Percentiles rank a stretch among this genome's conserved stretches.
phyloP scores from a whole-genome alignment of 1,140 invertebrate species.

The Brachionus plicatilis region DNA sequence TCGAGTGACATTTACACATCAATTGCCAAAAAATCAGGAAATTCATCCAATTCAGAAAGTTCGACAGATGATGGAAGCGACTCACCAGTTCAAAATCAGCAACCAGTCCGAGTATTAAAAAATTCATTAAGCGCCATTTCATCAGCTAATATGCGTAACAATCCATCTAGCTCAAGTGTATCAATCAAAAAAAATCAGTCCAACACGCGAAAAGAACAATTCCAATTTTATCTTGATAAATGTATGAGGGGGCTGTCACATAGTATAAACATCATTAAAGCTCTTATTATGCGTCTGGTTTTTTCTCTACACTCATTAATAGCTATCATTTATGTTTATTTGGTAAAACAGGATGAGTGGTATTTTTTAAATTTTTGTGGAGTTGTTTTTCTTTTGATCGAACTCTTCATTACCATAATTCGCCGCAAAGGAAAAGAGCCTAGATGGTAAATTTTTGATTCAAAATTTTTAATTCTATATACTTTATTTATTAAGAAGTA shows the following conservation, averaged over 20 bases:
- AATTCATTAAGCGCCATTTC: neutral
- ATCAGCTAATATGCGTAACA: neutral
- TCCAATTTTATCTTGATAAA: neutral
- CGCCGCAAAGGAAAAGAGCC: conserved; percentile 44
- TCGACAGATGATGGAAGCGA: neutral
- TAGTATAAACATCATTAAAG: conserved; percentile 45
- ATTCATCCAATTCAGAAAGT: neutral
- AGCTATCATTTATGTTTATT: conserved; percentile 46
- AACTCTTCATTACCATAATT: conserved; percentile 45
- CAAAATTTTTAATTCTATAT: no score
- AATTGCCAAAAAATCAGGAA: neutral
- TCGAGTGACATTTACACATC: neutral
- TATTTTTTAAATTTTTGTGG: conserved; percentile 45
- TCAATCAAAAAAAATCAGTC: neutral
- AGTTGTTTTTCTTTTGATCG: conserved; percentile 44
- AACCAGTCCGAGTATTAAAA: neutral
- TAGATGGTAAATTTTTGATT: conserved; percentile 9
- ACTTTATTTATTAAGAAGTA: no score
- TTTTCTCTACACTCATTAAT: conserved; percentile 46
- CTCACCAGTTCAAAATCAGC: neutral
- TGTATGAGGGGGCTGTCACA: conserved; percentile 19
- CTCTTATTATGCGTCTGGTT: conserved; percentile 44
- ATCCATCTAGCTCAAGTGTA: neutral
- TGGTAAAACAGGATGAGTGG: conserved; percentile 42
- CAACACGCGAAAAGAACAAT: neutral